Conservation (phyloP, 2,113 vertebrate species). For the Melanotaenia duboulayi region DNA sequence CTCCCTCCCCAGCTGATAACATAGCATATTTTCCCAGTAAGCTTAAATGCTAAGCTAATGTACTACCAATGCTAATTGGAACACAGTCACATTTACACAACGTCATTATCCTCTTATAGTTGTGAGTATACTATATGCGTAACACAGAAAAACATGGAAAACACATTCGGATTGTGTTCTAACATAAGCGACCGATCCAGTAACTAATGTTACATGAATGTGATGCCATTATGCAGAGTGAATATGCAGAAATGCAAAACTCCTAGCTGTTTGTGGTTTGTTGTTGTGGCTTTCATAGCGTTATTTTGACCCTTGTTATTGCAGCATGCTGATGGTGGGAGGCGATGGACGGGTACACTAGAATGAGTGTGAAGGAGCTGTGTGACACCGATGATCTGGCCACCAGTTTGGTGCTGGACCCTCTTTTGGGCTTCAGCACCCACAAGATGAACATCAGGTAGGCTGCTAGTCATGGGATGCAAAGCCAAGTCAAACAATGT, state of each 20-base stretch:
- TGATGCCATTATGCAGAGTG: not conserved
- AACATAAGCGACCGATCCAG: no score
- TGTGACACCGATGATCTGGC: slow-evolving; percentile 99
- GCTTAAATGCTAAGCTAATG: slow-evolving; percentile 37
- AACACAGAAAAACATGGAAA: not conserved
- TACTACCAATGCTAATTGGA: not conserved
- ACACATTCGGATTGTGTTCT: no score
- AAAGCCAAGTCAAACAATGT: not conserved
- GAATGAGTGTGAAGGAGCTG: slow-evolving; percentile 99
- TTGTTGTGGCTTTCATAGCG: slow-evolving; percentile 33
- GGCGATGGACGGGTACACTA: slow-evolving; percentile 84
- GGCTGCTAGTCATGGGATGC: not conserved
- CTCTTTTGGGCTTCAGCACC: slow-evolving; percentile 97
- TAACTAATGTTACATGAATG: not conserved
- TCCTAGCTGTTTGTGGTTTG: slow-evolving; percentile 19
- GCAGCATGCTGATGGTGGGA: slow-evolving; percentile 87
- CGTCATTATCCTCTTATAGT: no score
- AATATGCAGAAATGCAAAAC: slow-evolving; percentile 3
- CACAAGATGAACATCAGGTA: slow-evolving; percentile 99
- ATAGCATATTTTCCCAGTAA: slow-evolving; percentile 4
- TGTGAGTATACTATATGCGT: not conserved
- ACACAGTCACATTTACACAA: not conserved
- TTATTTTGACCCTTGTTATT: slow-evolving; percentile 46
- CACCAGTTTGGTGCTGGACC: slow-evolving; percentile 98
- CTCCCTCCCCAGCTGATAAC: slow-evolving; percentile 45